phyloP scores from a whole-genome alignment of 2,797 vertebrate species.

The Coregonus sp. region DNA sequence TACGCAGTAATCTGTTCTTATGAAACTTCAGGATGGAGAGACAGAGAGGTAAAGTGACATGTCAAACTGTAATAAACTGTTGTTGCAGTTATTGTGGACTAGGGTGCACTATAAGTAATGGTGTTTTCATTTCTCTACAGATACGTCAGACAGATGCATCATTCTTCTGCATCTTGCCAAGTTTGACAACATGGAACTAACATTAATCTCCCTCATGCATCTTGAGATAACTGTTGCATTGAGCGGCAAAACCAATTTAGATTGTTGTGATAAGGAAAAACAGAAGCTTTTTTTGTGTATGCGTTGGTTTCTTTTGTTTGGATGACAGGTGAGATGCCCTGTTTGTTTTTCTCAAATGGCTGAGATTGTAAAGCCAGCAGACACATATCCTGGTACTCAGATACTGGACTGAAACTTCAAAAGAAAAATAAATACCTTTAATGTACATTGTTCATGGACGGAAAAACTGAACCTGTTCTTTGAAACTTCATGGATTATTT shows the following conservation, averaged over 20 bases:
- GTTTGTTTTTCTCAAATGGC: slow-evolving; percentile 50
- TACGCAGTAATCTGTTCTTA: background rate
- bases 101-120: slow-evolving; percentile 62
- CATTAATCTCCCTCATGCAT: slow-evolving; percentile 67
- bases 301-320: slow-evolving; percentile 57
- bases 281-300: slow-evolving; percentile 57
- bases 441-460: slow-evolving; percentile 67
- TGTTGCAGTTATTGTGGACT: slow-evolving; percentile 18
- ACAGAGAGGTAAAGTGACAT: background rate
- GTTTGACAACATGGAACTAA: slow-evolving; percentile 75
- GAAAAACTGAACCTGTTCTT: slow-evolving; percentile 63
- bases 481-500: slow-evolving; percentile 39
- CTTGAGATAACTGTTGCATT: slow-evolving; percentile 68
- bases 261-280: slow-evolving; percentile 62
- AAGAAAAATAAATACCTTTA: slow-evolving; percentile 68
- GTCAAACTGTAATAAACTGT: background rate
- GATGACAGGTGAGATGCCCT: slow-evolving; percentile 42
- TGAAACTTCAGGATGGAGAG: slow-evolving; percentile 3
- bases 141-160: slow-evolving; percentile 80
- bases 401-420: slow-evolving; percentile 44
- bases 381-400: slow-evolving; percentile 47
- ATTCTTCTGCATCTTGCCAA: slow-evolving; percentile 76
- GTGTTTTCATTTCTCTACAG: slow-evolving; percentile 80
- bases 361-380: slow-evolving; percentile 57
- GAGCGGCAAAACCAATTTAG: slow-evolving; percentile 61